Conservation (phyloP, 2,888 invertebrate genomes). For the Zeuzera pyrina region DNA sequence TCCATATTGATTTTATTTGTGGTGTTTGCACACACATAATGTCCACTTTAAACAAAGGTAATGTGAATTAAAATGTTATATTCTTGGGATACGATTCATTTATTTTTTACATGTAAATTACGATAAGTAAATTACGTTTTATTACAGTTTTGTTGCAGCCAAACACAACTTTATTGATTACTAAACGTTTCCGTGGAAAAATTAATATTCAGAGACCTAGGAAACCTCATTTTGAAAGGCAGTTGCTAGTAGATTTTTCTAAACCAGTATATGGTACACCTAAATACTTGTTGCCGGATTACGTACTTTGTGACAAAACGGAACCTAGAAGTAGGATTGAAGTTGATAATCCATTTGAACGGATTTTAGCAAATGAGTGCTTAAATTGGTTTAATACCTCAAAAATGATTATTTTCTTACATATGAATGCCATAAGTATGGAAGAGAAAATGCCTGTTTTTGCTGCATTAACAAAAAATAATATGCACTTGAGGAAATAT, state of each 20-base stretch:
- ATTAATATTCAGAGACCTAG: conserved; percentile 84
- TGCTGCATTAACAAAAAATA: conserved; percentile 75
- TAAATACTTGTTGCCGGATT: conserved; percentile 51
- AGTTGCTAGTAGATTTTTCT: conserved; percentile 76
- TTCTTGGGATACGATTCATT: no score
- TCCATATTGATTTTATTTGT: no score
- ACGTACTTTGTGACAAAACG: conserved; percentile 66
- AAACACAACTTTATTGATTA: conserved; percentile 58
- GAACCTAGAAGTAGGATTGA: conserved; percentile 26
- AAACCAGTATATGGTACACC: conserved; percentile 74
- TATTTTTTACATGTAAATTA: no score
- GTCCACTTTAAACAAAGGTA: conserved; percentile 35
- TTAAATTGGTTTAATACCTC: conserved; percentile 80
- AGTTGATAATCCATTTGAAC: conserved; percentile 79
- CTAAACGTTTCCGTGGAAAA: conserved; percentile 80
- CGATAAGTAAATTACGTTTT: conserved; percentile 3
- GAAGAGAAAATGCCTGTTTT: conserved; percentile 77
- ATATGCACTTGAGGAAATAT: conserved; percentile 80
- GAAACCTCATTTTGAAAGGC: conserved; percentile 79
- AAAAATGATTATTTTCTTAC: conserved; percentile 80
- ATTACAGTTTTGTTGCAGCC: conserved; percentile 56
- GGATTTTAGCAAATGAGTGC: conserved; percentile 81
- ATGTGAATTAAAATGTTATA: no score
- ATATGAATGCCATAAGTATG: conserved; percentile 79
- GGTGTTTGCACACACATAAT: no score